Evolutionary conservation across 2,113 vertebrate species (phyloP).

Genomic region (Oncorhynchus tshawytscha): DNA sequence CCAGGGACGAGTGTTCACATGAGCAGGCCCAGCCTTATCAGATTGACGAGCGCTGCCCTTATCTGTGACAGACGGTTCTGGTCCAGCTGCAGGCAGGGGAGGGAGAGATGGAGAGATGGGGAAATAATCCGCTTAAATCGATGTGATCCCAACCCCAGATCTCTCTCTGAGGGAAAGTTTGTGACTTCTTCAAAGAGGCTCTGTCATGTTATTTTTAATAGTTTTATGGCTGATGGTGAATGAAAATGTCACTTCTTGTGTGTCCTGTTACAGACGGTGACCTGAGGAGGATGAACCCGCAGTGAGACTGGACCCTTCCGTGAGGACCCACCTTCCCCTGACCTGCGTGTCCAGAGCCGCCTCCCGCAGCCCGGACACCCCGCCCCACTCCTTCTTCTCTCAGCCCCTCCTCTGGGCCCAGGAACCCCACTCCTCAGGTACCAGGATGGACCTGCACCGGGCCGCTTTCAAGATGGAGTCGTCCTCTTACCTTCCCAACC

Average conservation of each 20-base stretch:
- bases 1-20: slow-evolving; percentile 31
- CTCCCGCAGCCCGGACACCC: slow-evolving; percentile 32
- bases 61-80: slow-evolving; percentile 78
- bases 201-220: slow-evolving; percentile 38
- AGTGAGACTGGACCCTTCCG: slow-evolving; percentile 30
- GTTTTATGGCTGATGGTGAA: slow-evolving; percentile 33
- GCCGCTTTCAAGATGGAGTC: slow-evolving; percentile 99
- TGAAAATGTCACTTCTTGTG: slow-evolving; percentile 11
- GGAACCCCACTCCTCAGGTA: slow-evolving; percentile 49
- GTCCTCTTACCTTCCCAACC: slow-evolving; percentile 98
- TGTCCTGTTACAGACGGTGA: slow-evolving; percentile 33
- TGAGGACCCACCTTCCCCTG: slow-evolving; percentile 19
- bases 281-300: slow-evolving; percentile 36
- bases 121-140: slow-evolving; percentile 51
- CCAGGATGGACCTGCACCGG: slow-evolving; percentile 96
- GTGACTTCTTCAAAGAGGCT: neutral
- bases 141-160: slow-evolving; percentile 41
- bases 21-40: slow-evolving; percentile 62
- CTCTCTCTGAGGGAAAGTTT: slow-evolving; percentile 37
- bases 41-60: slow-evolving; percentile 58
- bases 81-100: slow-evolving; percentile 58
- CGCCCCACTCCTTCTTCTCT: slow-evolving; percentile 31
- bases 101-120: slow-evolving; percentile 32
- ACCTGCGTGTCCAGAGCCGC: neutral
- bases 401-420: slow-evolving; percentile 14